A percentile compares a stretch with the other conserved stretches of the same genome.
Conservation (phyloP, 2,888 invertebrate genomes). For the Limnephilus auricula region DNA sequence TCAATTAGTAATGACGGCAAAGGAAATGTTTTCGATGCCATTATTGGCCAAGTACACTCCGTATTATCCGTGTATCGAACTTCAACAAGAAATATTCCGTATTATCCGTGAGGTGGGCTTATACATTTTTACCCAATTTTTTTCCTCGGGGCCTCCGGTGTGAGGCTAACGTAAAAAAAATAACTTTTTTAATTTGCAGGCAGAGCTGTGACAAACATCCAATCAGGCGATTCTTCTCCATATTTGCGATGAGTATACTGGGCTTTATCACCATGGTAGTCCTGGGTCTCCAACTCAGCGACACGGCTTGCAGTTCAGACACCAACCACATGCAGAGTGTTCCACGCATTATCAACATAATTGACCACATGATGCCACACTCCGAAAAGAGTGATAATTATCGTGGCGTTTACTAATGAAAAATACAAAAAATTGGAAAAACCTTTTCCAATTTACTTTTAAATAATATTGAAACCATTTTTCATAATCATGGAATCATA, state of each 20-base stretch:
- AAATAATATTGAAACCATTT: too few relatives aligned
- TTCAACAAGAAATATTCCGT: too few relatives aligned
- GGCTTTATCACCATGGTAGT: conserved; percentile 66
- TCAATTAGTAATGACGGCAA: too few relatives aligned
- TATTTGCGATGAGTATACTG: conserved; percentile 67
- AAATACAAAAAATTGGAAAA: neutral
- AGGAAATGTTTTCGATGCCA: too few relatives aligned
- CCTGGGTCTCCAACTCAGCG: conserved; percentile 5
- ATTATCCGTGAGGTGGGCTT: too few relatives aligned
- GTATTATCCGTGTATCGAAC: too few relatives aligned
- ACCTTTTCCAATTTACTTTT: too few relatives aligned
- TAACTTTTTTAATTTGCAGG: conserved; percentile 5
- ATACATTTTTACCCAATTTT: too few relatives aligned
- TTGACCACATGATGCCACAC: neutral
- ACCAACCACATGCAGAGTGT: conserved; percentile 5
- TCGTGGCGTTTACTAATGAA: conserved; percentile 14
- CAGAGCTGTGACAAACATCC: neutral
- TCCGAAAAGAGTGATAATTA: neutral
- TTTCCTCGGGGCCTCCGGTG: too few relatives aligned
- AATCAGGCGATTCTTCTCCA: neutral
- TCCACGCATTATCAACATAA: conserved; percentile 25
- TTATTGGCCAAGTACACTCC: too few relatives aligned
- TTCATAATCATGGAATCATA: too few relatives aligned
- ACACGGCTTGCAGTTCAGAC: conserved; percentile 20
- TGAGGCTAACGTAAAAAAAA: too few relatives aligned